These are phyloP conservation scores for Oryzias woworae DNA, from an alignment of 2,113 vertebrate species.

Conservation along the genomic window DNA sequence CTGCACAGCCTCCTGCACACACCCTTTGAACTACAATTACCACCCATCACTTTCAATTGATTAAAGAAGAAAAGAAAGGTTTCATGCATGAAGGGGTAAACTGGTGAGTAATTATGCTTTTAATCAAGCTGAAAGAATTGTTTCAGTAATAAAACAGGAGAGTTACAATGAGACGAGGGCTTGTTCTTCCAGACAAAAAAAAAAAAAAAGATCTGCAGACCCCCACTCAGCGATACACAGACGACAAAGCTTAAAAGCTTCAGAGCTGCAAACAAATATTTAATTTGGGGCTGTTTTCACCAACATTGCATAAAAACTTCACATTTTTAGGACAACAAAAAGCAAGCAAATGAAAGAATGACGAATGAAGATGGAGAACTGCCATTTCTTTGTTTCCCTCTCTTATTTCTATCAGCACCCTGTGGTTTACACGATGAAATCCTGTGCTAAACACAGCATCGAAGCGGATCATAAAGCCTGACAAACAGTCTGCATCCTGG, in stretches of 20 bases:
- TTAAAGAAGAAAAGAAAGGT: slow-evolving; percentile 58
- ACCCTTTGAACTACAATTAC: slow-evolving; percentile 72
- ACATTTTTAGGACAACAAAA: slow-evolving; percentile 5
- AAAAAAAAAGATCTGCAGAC: slow-evolving; percentile 26
- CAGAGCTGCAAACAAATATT: slow-evolving; percentile 5
- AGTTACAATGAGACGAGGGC: slow-evolving; percentile 19
- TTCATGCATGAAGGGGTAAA: slow-evolving; percentile 63
- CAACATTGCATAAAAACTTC: slow-evolving; percentile 1
- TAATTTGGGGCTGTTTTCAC: slow-evolving; percentile 1
- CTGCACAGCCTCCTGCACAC: slow-evolving; percentile 8
- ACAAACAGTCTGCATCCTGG: slow-evolving; percentile 27
- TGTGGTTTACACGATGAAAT: background rate
- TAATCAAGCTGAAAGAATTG: slow-evolving; percentile 61
- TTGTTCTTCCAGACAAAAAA: slow-evolving; percentile 29
- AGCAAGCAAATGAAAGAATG: slow-evolving; percentile 1
- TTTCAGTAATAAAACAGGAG: slow-evolving; percentile 26
- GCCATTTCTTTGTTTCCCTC: background rate
- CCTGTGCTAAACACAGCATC: slow-evolving; percentile 30
- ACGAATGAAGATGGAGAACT: slow-evolving; percentile 13
- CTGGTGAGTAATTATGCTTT: slow-evolving; percentile 65
- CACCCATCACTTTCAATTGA: slow-evolving; percentile 50
- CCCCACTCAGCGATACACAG: slow-evolving; percentile 25
- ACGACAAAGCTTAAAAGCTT: slow-evolving; percentile 33
- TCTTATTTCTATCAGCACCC: background rate
- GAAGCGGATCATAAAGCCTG: slow-evolving; percentile 47